Evolutionary conservation across 1,140 invertebrate genomes (phyloP), one percentile per base, ranked within the genome.

Genomic region (Melitaea cinxia): DNA sequence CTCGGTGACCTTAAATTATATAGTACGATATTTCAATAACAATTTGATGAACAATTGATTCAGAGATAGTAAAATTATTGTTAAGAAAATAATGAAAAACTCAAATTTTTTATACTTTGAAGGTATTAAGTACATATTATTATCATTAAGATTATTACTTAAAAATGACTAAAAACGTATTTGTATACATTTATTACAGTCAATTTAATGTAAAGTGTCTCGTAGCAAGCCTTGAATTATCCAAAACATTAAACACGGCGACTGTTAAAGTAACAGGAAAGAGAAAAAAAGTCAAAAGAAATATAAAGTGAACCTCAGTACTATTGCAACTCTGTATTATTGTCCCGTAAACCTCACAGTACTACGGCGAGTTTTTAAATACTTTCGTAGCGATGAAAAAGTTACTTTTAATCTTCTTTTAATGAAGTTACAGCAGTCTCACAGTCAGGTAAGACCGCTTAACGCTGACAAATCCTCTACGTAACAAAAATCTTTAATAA

Each of bases 321-420:
- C 72, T 75, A 77, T 76, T 77, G 69, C 73, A 75, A 74, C 63
- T 72, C 64, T 52, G 65, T 72, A 76, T 79, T 79, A 79, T 78
- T 70, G 65, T 77, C 68, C 71, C 73, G 74, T 75, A 80, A 80
- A 75, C 82, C 75, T 76, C 70, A 62, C 60, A 63, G 66, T 49
- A 56, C 61, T 73, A 55, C 50, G 55, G 68, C 52, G 62, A 55
- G 70, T 45, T 70, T 76, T 78, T 77, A 71, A 80, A 78, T 68
- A 82, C 74, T 82, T 81, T 80, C 78, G 73, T 72, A 70, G 69
- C 75, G 70, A 26, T 69, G 73, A 71, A 75, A 78, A 83, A 83
- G 69, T 83, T 85, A 78, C 64, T 78, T 83, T 81, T 83, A 83
- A 85, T 85, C 80, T 83, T 72, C 72, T 81, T 85, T 85, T 83